Conservation (phyloP, 2,797 vertebrate genomes). For the Falco novaeseelandiae region DNA sequence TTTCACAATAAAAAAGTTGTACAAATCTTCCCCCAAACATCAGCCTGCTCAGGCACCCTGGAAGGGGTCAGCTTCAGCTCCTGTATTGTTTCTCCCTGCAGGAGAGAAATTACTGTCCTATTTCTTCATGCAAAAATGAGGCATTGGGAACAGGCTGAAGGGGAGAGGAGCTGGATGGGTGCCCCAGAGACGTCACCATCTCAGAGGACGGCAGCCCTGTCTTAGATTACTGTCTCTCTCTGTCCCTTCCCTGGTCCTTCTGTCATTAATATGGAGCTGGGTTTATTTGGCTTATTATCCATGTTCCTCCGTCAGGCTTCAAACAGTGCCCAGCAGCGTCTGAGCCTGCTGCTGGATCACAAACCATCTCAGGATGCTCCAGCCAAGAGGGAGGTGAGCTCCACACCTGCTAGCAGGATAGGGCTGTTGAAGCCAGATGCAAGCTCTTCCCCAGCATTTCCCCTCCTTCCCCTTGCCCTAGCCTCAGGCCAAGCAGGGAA, state of each 20-base stretch:
- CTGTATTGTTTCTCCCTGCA: slow-evolving; percentile 19
- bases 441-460: not conserved
- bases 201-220: not conserved
- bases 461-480: slow-evolving; percentile 6
- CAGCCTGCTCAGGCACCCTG: slow-evolving; percentile 29
- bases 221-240: not conserved
- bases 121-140: slow-evolving; percentile 25
- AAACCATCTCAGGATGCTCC: slow-evolving; percentile 14
- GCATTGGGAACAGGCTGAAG: slow-evolving; percentile 4
- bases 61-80: slow-evolving; percentile 22
- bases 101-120: slow-evolving; percentile 34
- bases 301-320: not conserved
- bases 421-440: not conserved
- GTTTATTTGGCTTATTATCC: not conserved
- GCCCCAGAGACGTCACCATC: not conserved
- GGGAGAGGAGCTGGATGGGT: slow-evolving; percentile 12
- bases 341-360: not conserved
- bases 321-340: not conserved
- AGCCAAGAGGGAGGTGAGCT: slow-evolving; percentile 25
- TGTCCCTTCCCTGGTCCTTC: not conserved
- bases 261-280: not conserved
- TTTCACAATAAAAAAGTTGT: not conserved
- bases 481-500: slow-evolving; percentile 61
- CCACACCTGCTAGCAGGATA: slow-evolving; percentile 16
- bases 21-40: not conserved